Evolutionary conservation across 2,888 invertebrate genomes (phyloP).

Genomic region (Melieria omissa): DNA sequence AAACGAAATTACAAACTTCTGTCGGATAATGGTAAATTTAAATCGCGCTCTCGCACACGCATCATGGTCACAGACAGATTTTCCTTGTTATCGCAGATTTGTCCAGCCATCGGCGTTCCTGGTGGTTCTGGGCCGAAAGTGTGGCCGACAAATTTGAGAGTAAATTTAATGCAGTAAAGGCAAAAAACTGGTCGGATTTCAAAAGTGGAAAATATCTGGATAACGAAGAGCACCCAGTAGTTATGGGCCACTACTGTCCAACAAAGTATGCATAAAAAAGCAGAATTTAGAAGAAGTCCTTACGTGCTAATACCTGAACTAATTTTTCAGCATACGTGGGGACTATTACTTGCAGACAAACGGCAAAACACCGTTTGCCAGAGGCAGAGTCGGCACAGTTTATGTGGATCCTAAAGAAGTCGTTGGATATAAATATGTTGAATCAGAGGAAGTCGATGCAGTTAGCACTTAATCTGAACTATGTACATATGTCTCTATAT

Average conservation of each 20-base stretch:
- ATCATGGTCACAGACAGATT: not conserved
- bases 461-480: no score
- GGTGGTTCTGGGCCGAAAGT: conserved; percentile 74
- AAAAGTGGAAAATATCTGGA: conserved; percentile 60
- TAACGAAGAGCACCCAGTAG: conserved; percentile 45
- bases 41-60: not conserved
- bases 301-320: not conserved
- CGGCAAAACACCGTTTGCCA: conserved; percentile 60
- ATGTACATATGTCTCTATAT: no score
- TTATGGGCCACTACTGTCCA: conserved; percentile 64
- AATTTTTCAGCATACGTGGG: conserved; percentile 54
- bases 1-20: conserved; percentile 63
- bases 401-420: conserved; percentile 52
- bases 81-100: conserved; percentile 63
- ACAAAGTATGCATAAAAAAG: conserved; percentile 50
- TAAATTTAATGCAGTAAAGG: conserved; percentile 71
- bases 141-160: conserved; percentile 58
- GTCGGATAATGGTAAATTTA: conserved; percentile 58
- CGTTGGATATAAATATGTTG: conserved; percentile 12
- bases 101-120: conserved; percentile 73
- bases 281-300: no score
- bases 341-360: conserved; percentile 66
- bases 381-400: conserved; percentile 55
- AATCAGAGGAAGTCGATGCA: no score
- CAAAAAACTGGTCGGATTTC: conserved; percentile 71